Conservation (phyloP, 2,113 vertebrate genomes). For the Platichthys flesus region DNA sequence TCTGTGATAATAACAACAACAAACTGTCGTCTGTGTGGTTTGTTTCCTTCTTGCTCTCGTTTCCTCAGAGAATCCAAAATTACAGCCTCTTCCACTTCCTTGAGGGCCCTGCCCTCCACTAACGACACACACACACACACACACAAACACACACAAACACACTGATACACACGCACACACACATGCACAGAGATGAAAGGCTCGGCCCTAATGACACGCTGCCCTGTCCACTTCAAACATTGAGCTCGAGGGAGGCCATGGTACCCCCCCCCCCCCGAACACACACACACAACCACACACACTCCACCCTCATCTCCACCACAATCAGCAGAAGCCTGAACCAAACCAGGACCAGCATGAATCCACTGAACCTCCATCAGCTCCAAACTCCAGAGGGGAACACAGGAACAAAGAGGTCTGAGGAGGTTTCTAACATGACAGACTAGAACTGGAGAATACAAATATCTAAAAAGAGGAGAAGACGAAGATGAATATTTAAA, state of each 20-base stretch:
- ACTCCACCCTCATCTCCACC: constrained; percentile 32
- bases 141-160: constrained; percentile 12
- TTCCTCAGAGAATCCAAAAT: constrained; percentile 37
- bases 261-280: constrained; percentile 1
- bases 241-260: background rate
- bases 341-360: constrained; percentile 27
- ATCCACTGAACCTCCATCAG: too few relatives aligned
- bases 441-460: too few relatives aligned
- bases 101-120: constrained; percentile 26
- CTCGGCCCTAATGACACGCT: constrained; percentile 75
- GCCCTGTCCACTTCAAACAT: constrained; percentile 73
- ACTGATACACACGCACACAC: constrained; percentile 21
- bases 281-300: too few relatives aligned
- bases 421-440: too few relatives aligned
- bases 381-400: too few relatives aligned
- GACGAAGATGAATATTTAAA: too few relatives aligned
- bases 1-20: background rate
- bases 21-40: background rate
- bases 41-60: constrained; percentile 1
- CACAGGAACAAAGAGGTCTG: too few relatives aligned
- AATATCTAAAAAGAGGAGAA: too few relatives aligned
- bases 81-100: constrained; percentile 22
- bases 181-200: constrained; percentile 69
- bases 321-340: constrained; percentile 39
- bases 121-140: background rate